Evolutionary conservation across 2,888 invertebrate species (phyloP).

Genomic region (Folsomia candida): DNA sequence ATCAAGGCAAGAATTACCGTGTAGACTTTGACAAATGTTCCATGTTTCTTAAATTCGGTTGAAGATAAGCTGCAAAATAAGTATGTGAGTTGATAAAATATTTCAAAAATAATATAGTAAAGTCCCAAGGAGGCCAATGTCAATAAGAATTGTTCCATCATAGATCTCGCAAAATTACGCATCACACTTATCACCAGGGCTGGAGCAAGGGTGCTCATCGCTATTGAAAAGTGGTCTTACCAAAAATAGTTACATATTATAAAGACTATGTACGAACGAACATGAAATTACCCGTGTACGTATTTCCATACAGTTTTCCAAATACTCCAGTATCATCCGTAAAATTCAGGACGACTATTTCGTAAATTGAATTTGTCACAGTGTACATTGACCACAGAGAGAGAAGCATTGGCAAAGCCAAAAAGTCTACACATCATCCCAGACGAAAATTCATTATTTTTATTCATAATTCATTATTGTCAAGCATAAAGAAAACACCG

Average conservation of each 20-base stretch:
- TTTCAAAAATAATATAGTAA: constrained; percentile 10
- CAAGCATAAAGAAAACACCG: background rate
- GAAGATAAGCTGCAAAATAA: background rate
- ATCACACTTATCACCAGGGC: background rate
- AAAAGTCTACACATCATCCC: background rate
- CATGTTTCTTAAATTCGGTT: background rate
- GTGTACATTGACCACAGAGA: constrained; percentile 6
- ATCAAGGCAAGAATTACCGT: background rate
- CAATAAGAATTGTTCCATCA: background rate
- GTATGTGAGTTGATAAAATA: constrained; percentile 8
- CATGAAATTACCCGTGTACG: constrained; percentile 3
- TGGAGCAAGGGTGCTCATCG: background rate
- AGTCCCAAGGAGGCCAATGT: background rate
- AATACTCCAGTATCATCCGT: background rate
- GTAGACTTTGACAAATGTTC: background rate
- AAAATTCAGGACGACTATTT: background rate
- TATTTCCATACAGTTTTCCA: constrained; percentile 5
- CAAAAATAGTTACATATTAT: background rate
- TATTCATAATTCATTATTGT: too few relatives aligned
- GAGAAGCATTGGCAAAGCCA: background rate
- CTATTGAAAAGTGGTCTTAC: background rate
- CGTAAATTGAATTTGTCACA: constrained; percentile 10
- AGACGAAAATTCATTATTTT: too few relatives aligned
- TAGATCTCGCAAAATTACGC: background rate
- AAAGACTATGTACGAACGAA: background rate